Evolutionary conservation across 1,140 invertebrate genomes (phyloP).

Genomic region (Ephestia elutella): DNA sequence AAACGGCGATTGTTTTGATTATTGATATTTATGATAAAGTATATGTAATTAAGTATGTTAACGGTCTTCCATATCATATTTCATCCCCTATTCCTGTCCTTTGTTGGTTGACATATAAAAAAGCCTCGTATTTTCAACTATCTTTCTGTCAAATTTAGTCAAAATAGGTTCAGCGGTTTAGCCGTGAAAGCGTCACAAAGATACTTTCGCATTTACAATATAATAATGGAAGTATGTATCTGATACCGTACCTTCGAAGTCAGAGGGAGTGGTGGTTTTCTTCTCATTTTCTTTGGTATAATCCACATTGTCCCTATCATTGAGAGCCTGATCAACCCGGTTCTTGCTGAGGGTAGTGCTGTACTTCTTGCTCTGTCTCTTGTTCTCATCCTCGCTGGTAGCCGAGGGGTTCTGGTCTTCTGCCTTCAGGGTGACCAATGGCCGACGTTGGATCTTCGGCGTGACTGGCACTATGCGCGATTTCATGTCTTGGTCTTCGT

Average conservation of each 20-base stretch:
- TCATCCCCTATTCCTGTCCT: too few species aligned
- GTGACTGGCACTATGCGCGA: slow-evolving; percentile 21
- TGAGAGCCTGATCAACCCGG: slow-evolving; percentile 49
- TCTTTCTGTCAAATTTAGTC: too few species aligned
- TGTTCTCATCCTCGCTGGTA: slow-evolving; percentile 61
- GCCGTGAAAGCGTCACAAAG: too few species aligned
- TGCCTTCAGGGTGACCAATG: slow-evolving; percentile 41
- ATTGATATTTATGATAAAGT: too few species aligned
- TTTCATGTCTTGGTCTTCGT: slow-evolving; percentile 43
- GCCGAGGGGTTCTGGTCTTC: slow-evolving; percentile 56
- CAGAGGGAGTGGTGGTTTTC: slow-evolving; percentile 33
- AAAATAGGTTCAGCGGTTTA: too few species aligned
- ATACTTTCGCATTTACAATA: too few species aligned
- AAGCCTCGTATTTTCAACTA: too few species aligned
- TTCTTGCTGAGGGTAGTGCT: slow-evolving; percentile 59
- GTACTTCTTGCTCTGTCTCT: slow-evolving; percentile 65
- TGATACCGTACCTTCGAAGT: slow-evolving; percentile 29
- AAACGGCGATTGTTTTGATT: too few species aligned
- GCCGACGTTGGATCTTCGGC: slow-evolving; percentile 42
- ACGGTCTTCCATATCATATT: too few species aligned
- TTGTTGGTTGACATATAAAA: too few species aligned
- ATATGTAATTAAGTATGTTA: too few species aligned
- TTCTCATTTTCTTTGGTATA: slow-evolving; percentile 40
- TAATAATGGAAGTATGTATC: not conserved
- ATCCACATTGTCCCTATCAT: slow-evolving; percentile 23